Base-by-base conservation (phyloP, 2,888 invertebrate species). In the Eilema caniola region DNA sequence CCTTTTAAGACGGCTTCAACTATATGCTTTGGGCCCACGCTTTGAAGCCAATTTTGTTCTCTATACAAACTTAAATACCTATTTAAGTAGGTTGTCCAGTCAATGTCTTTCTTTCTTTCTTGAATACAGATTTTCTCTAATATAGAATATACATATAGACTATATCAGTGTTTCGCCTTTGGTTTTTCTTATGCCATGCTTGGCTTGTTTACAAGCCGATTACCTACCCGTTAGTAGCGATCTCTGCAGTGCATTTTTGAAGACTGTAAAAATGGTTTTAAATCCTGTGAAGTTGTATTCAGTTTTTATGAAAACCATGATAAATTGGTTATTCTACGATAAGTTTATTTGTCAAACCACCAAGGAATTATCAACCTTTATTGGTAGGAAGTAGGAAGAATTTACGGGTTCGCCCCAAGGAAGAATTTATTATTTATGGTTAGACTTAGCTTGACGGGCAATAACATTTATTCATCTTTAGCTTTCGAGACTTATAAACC, bases 11-110 rank as follows among this genome's bases (percentile, higher is more conserved):
- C 23, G 60, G 65, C 73, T 67, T 71, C 66, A 66, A 71, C 67
- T 59, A 73, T 70, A 69, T 74, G 62, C 63, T 70, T 60, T 33
- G 25, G 25, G 68, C 82, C 82, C 76, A 83, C 82, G 77, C 72
- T 10, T 61, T 53, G 57, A 37, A 53, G 23, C 70, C 70, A 69
- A 76, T 72, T 81, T 67, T 62, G 69, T 66, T n/a, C n/a, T 28
- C 11, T 10, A 60, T 59, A 70, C 62, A 37, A 66, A 60, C 66
- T 66, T 66, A 77, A 75, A 33, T 64, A 63, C 37, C n/a, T 37
- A 28, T 57, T 62, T 73, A 57, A 23, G n/a, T n/a, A 41, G 25
- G 14, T n/a, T 28, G 16, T 28, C n/a, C 24, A 25, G 16, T 28
- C n/a, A 59, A 59, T 37, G n/a, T 59, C n/a, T 69, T 31, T 23